Evolutionary conservation across 2,113 vertebrate genomes (phyloP).

Genomic region (Perccottus glenii): DNA sequence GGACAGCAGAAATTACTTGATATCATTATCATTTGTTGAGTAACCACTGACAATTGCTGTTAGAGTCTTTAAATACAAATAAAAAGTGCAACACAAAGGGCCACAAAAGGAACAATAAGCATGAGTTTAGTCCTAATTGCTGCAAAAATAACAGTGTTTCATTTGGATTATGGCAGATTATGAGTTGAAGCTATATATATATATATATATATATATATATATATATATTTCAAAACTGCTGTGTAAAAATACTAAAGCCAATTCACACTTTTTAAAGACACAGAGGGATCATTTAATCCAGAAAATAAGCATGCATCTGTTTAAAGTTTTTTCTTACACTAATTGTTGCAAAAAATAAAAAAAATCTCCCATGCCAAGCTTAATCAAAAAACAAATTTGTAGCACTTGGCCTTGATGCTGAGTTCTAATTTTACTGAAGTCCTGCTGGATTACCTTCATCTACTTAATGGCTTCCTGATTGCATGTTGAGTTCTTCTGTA

Average conservation of each 20-base stretch:
- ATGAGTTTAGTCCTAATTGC: too few relatives aligned
- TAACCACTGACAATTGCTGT: background rate
- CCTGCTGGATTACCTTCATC: slow-evolving; percentile 74
- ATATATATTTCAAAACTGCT: background rate
- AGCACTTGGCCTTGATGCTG: slow-evolving; percentile 46
- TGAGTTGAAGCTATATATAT: too few relatives aligned
- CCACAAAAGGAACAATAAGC: too few relatives aligned
- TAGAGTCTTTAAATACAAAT: too few relatives aligned
- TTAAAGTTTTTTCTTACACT: background rate
- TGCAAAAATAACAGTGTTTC: too few relatives aligned
- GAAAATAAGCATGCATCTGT: slow-evolving; percentile 1
- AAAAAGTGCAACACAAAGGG: too few relatives aligned
- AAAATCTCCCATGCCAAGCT: slow-evolving; percentile 27
- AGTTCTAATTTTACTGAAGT: slow-evolving; percentile 65
- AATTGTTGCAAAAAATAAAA: slow-evolving; percentile 7
- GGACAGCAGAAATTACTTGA: background rate
- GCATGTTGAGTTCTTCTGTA: slow-evolving; percentile 72
- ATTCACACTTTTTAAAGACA: background rate
- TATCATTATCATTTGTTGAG: background rate
- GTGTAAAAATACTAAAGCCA: background rate
- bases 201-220: too few relatives aligned
- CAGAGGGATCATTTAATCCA: background rate
- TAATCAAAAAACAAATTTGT: slow-evolving; percentile 55
- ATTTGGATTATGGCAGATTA: too few relatives aligned
- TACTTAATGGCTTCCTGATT: slow-evolving; percentile 74